Conservation (phyloP, 2,113 vertebrate species). For the Amia ocellicauda region DNA sequence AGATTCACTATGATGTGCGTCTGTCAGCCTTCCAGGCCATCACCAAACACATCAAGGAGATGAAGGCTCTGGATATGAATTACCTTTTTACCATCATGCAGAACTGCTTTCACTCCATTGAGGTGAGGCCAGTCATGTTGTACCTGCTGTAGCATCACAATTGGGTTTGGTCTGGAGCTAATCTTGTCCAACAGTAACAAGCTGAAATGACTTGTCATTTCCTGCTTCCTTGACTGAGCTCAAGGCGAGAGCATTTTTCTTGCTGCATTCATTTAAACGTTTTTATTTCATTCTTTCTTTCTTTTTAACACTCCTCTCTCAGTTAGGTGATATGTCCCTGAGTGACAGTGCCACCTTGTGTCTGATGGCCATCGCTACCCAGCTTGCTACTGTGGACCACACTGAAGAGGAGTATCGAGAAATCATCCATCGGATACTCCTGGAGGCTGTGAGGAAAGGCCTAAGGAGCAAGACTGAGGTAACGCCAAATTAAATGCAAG, state of each 20-base stretch:
- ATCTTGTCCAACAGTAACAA: no score
- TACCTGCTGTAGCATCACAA: no score
- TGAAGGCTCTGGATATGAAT: slow-evolving; percentile 76
- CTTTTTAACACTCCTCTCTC: slow-evolving; percentile 6
- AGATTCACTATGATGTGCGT: slow-evolving; percentile 87
- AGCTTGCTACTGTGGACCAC: slow-evolving; percentile 61
- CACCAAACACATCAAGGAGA: slow-evolving; percentile 66
- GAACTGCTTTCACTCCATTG: slow-evolving; percentile 92
- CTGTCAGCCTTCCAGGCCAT: slow-evolving; percentile 82
- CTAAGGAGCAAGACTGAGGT: slow-evolving; percentile 87
- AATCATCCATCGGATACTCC: slow-evolving; percentile 75
- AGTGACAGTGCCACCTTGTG: slow-evolving; percentile 87
- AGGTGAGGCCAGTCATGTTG: slow-evolving; percentile 58
- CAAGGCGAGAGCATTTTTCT: no score
- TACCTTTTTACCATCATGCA: slow-evolving; percentile 79
- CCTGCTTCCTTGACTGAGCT: no score
- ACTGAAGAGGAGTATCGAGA: slow-evolving; percentile 78
- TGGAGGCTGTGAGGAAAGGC: slow-evolving; percentile 80
- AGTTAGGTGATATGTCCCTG: slow-evolving; percentile 95
- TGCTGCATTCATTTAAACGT: no score
- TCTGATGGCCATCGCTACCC: slow-evolving; percentile 72
- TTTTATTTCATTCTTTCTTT: slow-evolving; percentile 10
- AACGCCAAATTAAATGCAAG: slow-evolving; percentile 2
- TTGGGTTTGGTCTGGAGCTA: no score
- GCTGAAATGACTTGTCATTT: no score